These are phyloP conservation scores for Siderastrea radians DNA, from an alignment of 92 coral and sea anemone genomes.

Conservation along the genomic window DNA sequence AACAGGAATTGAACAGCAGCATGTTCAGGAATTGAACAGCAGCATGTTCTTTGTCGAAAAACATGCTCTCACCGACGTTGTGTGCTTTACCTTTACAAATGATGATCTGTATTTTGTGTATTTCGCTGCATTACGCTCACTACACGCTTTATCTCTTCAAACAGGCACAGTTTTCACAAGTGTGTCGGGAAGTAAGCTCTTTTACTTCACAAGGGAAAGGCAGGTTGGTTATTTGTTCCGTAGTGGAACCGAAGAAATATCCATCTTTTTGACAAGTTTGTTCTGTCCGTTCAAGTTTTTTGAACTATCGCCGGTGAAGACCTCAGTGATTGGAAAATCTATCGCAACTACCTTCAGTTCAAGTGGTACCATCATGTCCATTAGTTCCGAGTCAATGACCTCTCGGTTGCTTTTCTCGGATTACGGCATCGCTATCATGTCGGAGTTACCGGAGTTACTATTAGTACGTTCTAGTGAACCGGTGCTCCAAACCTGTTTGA, in stretches of 20 bases:
- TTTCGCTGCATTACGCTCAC: background rate
- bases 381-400: background rate
- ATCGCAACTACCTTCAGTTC: background rate
- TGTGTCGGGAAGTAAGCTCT: conserved; percentile 5
- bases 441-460: background rate
- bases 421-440: background rate
- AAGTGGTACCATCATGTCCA: background rate
- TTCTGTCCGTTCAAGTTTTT: background rate
- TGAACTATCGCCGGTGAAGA: no score
- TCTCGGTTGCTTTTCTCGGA: background rate
- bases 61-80: background rate
- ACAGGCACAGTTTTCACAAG: background rate
- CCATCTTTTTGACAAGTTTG: background rate
- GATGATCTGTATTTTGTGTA: background rate
- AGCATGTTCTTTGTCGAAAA: background rate
- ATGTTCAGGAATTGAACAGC: background rate
- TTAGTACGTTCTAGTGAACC: background rate
- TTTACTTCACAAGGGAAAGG: background rate
- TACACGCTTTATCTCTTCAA: conserved; percentile 9
- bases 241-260: background rate
- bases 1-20: no score
- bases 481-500: background rate
- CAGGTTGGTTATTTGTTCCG: conserved; percentile 29
- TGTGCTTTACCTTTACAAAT: background rate
- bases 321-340: background rate